Percentiles rank a stretch among this genome's conserved stretches.
These are phyloP conservation scores for Achatina immaculata DNA, from an alignment of 1,140 invertebrate species.

Conservation along the genomic window DNA sequence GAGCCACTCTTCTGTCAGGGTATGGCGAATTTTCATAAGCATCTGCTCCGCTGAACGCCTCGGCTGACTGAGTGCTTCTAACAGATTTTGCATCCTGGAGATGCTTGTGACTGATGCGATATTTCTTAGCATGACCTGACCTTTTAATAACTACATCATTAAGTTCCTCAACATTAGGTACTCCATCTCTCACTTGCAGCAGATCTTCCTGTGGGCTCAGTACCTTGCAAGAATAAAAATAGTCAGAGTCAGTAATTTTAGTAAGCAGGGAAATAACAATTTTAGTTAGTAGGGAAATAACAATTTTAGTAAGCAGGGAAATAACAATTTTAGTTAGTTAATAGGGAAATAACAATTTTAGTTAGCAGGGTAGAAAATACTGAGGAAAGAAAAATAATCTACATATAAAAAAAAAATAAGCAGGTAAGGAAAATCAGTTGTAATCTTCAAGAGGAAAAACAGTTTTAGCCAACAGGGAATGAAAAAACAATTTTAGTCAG, in stretches of 20 bases:
- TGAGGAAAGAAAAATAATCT: too few species aligned
- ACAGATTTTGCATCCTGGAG: not conserved
- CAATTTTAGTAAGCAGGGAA: not conserved
- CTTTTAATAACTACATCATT: constrained; percentile 60
- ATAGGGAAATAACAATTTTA: too few species aligned
- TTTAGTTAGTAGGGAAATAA: not conserved
- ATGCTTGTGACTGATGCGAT: not conserved
- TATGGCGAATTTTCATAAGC: constrained; percentile 34
- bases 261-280: not conserved
- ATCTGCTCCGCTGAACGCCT: not conserved
- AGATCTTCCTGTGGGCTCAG: constrained; percentile 49
- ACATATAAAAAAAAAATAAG: too few species aligned
- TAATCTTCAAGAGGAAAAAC: too few species aligned
- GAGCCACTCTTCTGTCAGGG: constrained; percentile 21
- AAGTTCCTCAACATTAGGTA: constrained; percentile 46
- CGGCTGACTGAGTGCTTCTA: not conserved
- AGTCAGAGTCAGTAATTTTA: not conserved
- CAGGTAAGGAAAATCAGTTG: too few species aligned
- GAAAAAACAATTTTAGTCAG: too few species aligned
- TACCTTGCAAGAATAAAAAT: constrained; percentile 44
- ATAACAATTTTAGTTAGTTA: not conserved
- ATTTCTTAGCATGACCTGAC: constrained; percentile 49
- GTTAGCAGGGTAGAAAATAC: too few species aligned
- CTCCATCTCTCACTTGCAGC: constrained; percentile 49
- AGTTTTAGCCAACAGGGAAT: too few species aligned